These are phyloP conservation scores for Rhinolophus ferrumequinum DNA, from an alignment of 2,113 vertebrate species.

Conservation along the genomic window DNA sequence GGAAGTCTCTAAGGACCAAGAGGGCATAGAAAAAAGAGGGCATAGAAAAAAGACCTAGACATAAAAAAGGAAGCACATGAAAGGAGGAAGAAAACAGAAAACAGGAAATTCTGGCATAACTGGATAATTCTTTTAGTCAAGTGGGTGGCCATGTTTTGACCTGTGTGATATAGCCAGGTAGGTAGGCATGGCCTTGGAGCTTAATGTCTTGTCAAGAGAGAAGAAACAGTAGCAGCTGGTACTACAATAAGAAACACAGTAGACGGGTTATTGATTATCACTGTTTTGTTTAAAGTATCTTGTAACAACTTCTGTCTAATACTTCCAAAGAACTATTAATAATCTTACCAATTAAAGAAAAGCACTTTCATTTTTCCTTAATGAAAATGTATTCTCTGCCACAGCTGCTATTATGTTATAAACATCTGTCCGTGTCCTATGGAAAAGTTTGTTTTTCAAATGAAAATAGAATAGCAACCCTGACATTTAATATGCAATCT, in stretches of 20 bases:
- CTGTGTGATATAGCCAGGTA: not conserved
- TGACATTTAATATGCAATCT: conserved; percentile 55
- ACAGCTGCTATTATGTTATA: conserved; percentile 71
- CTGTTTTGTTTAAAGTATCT: conserved; percentile 40
- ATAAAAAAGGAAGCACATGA: not conserved
- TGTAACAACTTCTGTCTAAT: conserved; percentile 39
- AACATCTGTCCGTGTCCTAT: conserved; percentile 72
- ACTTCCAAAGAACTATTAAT: conserved; percentile 51
- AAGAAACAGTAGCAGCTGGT: not conserved
- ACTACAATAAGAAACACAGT: not conserved
- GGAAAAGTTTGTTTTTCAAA: conserved; percentile 69
- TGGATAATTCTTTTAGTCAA: not conserved
- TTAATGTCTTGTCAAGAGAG: not conserved
- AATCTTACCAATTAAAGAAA: conserved; percentile 49
- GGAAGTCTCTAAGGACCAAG: not conserved
- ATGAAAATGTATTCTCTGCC: conserved; percentile 40
- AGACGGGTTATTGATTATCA: not conserved
- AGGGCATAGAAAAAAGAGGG: not conserved
- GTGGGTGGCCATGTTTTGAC: not conserved
- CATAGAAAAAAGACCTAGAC: not conserved
- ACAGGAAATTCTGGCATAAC: not conserved
- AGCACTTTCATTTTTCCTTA: conserved; percentile 59
- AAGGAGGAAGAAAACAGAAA: not conserved
- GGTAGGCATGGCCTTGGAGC: not conserved
- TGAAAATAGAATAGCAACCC: conserved; percentile 52